phyloP scores from a whole-genome alignment of 2,113 vertebrate genomes.

The Gopherus flavomarginatus region DNA sequence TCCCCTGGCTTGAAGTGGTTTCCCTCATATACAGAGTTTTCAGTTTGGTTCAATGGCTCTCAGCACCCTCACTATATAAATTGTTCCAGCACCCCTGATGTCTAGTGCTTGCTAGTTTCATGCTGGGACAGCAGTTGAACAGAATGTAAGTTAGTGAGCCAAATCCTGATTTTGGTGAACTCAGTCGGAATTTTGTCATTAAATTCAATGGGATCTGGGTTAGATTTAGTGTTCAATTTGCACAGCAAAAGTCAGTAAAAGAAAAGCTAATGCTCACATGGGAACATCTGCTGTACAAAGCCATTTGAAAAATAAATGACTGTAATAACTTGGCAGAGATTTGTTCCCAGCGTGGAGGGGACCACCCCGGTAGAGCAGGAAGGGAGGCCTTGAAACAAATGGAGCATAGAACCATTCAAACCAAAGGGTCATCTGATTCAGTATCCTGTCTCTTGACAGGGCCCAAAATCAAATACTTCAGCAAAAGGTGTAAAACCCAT shows the following conservation, averaged over 20 bases:
- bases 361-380: constrained; percentile 56
- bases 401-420: constrained; percentile 19
- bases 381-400: background rate
- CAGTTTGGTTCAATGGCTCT: too few species aligned
- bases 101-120: background rate
- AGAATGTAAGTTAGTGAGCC: background rate
- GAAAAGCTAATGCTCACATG: background rate
- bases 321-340: constrained; percentile 43
- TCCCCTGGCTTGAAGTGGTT: too few species aligned
- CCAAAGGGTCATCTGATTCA: background rate
- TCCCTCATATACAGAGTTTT: too few species aligned
- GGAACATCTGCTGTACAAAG: constrained; percentile 44
- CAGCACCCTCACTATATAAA: too few species aligned
- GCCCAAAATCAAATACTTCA: background rate
- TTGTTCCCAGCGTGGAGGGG: constrained; percentile 21
- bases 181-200: background rate
- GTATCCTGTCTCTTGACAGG: constrained; percentile 9
- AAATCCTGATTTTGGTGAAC: background rate
- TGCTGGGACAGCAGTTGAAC: background rate
- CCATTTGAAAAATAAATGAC: constrained; percentile 8
- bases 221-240: background rate
- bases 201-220: background rate
- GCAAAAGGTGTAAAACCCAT: constrained; percentile 10
- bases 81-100: too few species aligned
- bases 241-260: background rate